A percentile compares a stretch with the other conserved stretches of the same genome.
Conservation (phyloP, 1,140 invertebrate species). For the Drosophila bocqueti region DNA sequence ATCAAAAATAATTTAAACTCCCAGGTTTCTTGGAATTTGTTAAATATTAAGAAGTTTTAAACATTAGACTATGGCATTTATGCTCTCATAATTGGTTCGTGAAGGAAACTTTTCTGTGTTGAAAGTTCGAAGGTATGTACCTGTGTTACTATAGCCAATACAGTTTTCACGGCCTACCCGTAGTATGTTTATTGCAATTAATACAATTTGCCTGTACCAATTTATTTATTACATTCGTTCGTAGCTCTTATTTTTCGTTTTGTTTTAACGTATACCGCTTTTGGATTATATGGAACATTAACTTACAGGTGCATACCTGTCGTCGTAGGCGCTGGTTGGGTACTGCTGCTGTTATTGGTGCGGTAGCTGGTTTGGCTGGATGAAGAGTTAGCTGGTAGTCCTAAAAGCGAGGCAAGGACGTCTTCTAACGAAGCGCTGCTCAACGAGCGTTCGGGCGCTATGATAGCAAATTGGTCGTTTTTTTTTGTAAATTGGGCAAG, state of each 20-base stretch:
- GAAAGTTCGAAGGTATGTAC: background rate
- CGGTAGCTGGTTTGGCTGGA: slow-evolving; percentile 65
- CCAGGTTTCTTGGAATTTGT: background rate
- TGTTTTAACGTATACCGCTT: slow-evolving; percentile 22
- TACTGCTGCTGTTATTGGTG: slow-evolving; percentile 55
- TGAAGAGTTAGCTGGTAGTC: slow-evolving; percentile 87
- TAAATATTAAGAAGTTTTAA: background rate
- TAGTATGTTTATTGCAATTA: background rate
- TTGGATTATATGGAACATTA: slow-evolving; percentile 85
- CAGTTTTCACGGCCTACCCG: background rate
- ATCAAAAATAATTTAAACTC: background rate
- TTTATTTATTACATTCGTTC: slow-evolving; percentile 23
- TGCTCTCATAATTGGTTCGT: background rate
- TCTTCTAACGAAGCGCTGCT: slow-evolving; percentile 95
- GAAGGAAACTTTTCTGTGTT: background rate
- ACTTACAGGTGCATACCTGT: slow-evolving; percentile 89
- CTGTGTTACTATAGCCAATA: background rate
- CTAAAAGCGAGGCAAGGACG: slow-evolving; percentile 95
- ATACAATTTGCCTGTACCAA: background rate
- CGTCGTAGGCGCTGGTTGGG: slow-evolving; percentile 57
- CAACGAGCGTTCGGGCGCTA: slow-evolving; percentile 87
- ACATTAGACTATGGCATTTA: background rate
- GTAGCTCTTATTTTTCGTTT: slow-evolving; percentile 3
- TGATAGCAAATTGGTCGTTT: slow-evolving; percentile 40
- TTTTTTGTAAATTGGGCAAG: slow-evolving; percentile 23